Base-by-base conservation (phyloP, 2,113 vertebrate species). In the Hyperoodon ampullatus region DNA sequence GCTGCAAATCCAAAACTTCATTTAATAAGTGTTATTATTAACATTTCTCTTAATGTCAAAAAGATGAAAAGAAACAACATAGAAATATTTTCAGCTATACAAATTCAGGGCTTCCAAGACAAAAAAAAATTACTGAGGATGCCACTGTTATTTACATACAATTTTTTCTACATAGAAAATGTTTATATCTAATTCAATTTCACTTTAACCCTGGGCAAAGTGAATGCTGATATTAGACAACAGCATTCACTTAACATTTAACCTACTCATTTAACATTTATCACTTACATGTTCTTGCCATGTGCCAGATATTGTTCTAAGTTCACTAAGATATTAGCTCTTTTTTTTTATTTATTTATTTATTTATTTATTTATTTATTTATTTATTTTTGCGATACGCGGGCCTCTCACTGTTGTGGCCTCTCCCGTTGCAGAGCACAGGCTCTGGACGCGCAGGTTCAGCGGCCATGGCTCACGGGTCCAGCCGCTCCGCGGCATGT, bases 41-140 rank as follows among this genome's bases (percentile, higher is more conserved):
- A 75, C 6, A 94, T 47, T 92, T 83, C 63, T 93, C 72, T 72
- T 88, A 89, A 94, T n/a, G 63, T 74, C 44, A 87, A 88, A 94
- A 94, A 87, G 35, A 92, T 65, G 39, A 70, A 94, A 78, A 85
- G n/a, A 86, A 90, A 80, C n/a, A 83, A 72, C 28, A 84, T 55
- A 95, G 39, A 95, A 72, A 42, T 60, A 93, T 24, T 66, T 94
- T 50, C 33, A 87, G 23, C 60, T 94, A 50, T 61, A 63, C 50
- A 75, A 89, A 85, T 61, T 85, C 42, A 94, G 44, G 35, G 91
- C 1, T 92, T 82, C 42, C n/a, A 65, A 75, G 72, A 89, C 26
- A 74, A 75, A 81, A 44, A 71, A 35, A n/a, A 53, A 53, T 16
- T 53, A 53, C 15, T 33, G 44, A 83, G 16, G 18, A 94, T 81